Percentiles rank a stretch among this genome's conserved stretches.
These are phyloP conservation scores for Picus viridis DNA, from an alignment of 2,797 vertebrate genomes.

Conservation along the genomic window DNA sequence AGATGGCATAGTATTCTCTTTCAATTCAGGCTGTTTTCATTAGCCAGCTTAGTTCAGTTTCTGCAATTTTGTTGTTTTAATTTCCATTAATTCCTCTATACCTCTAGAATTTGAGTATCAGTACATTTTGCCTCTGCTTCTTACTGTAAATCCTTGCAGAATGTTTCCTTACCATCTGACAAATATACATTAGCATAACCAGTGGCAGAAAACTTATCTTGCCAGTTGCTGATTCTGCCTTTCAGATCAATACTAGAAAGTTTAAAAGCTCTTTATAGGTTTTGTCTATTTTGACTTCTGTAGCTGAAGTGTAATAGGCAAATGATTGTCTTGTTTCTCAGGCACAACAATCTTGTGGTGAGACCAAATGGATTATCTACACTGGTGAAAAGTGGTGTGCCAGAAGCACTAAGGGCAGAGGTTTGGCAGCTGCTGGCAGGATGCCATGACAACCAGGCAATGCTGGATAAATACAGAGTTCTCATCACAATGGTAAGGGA, in stretches of 20 bases:
- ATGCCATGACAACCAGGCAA: slow-evolving; percentile 92
- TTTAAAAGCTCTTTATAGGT: background rate
- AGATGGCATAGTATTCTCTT: background rate
- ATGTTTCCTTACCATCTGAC: background rate
- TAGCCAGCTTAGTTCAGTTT: background rate
- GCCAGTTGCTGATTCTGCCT: background rate
- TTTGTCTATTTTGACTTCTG: background rate
- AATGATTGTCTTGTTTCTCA: slow-evolving; percentile 48
- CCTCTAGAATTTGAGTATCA: background rate
- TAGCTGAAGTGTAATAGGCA: background rate
- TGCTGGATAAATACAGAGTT: slow-evolving; percentile 93
- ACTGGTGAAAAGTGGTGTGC: slow-evolving; percentile 92
- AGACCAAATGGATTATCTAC: slow-evolving; percentile 90
- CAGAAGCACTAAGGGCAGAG: slow-evolving; percentile 95
- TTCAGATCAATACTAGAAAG: background rate
- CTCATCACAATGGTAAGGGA: slow-evolving; percentile 95
- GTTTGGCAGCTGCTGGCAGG: slow-evolving; percentile 96
- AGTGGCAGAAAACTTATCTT: background rate
- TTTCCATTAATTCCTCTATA: background rate
- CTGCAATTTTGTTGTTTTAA: background rate
- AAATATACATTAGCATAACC: background rate
- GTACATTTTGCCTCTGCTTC: background rate
- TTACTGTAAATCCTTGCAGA: background rate
- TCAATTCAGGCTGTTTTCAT: background rate
- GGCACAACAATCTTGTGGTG: slow-evolving; percentile 91